Percentiles rank a stretch among this genome's conserved stretches.
phyloP scores from a whole-genome alignment of 2,888 invertebrate species.

The Dasysyrphus albostriatus region DNA sequence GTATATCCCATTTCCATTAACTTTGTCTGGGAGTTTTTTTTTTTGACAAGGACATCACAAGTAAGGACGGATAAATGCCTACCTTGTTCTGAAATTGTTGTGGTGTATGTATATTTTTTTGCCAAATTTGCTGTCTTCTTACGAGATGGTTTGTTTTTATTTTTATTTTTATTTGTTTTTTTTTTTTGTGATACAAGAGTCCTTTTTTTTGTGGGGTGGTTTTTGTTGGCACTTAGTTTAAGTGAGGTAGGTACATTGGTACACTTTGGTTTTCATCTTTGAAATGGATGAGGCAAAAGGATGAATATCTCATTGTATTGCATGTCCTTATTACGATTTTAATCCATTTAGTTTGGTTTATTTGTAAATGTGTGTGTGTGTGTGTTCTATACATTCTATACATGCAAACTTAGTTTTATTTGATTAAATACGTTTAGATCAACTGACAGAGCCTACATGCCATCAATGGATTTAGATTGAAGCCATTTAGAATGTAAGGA shows the following conservation, averaged over 20 bases:
- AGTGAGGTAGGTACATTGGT: neutral
- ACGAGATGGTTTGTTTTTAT: slow-evolving; percentile 20
- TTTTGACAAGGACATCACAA: slow-evolving; percentile 19
- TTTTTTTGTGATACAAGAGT: neutral
- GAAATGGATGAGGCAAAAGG: neutral
- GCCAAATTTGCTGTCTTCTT: slow-evolving; percentile 5
- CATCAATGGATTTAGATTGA: slow-evolving; percentile 38
- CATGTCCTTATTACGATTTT: slow-evolving; percentile 45
- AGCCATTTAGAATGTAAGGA: too few relatives aligned
- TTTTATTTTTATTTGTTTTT: neutral
- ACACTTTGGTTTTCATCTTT: neutral
- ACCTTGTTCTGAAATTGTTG: slow-evolving; percentile 20
- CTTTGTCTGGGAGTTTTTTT: slow-evolving; percentile 17
- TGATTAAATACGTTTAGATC: slow-evolving; percentile 65
- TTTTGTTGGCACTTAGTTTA: slow-evolving; percentile 48
- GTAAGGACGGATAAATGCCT: slow-evolving; percentile 37
- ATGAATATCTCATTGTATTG: slow-evolving; percentile 55
- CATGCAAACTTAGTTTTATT: slow-evolving; percentile 21
- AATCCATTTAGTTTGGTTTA: slow-evolving; percentile 54
- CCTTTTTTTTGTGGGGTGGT: neutral
- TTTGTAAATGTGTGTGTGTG: slow-evolving; percentile 14
- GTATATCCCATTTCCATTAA: slow-evolving; percentile 11
- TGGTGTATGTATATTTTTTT: slow-evolving; percentile 17
- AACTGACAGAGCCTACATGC: neutral
- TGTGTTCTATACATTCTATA: too few relatives aligned